Evolutionary conservation across 1,140 invertebrate species (phyloP), one percentile per base, ranked within the genome.

Genomic region (Zaprionus davidi): DNA sequence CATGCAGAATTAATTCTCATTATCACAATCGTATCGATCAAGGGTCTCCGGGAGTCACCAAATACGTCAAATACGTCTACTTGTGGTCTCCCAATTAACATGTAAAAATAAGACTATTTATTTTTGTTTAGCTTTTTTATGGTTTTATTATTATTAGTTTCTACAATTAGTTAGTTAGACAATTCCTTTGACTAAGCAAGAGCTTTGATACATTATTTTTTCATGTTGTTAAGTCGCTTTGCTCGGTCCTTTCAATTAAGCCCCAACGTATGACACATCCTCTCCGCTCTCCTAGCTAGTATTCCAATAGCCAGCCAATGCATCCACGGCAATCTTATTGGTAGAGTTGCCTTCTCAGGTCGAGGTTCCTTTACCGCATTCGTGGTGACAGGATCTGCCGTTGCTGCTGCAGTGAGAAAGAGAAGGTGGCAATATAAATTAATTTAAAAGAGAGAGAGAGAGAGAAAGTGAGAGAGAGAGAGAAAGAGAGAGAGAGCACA

Each of bases 361-460:
- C 46, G 46, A 13, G 20, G 17, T 51, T 1, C 11, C 46, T 13
- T 22, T 1, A 55, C 53, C 15, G 53, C 53, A 56, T 46, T 46
- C 41, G 41, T 26, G 56, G 31, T 22, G 56, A 22, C 28, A 58
- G 56, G 15, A 58, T 17, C 56, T 17, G 56, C 53, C 6, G 24
- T 15, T 26, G 53, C 22, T 17, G 24, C n/a, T 26, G 56, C 26
- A n/a, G 31, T 17, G 69, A 66, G 51, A 46, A 3, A 46, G n/a
- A 17, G 41, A 44, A n/a, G 7, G 41, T 17, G n/a, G n/a, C n/a
- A 44, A 76, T 79, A 86, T 79, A 82, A 90, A 90, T 79, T 90
- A 90, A 90, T 85, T 84, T 88, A 81, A 90, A 84, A 90, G 85
- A 38, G 12, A 4, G 12, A 13, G 34, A 7, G 41, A 90, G 76